A percentile compares a stretch with the other conserved stretches of the same genome.
Conservation (phyloP, 2,797 vertebrate genomes). For the Okamejei kenojei region DNA sequence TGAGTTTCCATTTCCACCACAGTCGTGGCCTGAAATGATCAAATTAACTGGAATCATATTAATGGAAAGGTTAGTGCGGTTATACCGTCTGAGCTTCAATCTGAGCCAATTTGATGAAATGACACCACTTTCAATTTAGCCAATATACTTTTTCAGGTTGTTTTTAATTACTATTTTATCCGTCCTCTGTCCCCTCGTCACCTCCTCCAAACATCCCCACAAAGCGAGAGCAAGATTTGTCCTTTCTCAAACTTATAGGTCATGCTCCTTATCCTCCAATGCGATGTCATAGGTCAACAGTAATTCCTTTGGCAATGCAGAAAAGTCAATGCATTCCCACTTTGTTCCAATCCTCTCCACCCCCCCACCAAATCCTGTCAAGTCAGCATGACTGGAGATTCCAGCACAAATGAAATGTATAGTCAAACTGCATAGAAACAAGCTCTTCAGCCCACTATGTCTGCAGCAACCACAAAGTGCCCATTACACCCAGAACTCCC, state of each 20-base stretch:
- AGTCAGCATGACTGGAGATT: background rate
- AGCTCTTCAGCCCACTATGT: no score
- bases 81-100: background rate
- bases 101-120: background rate
- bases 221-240: background rate
- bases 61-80: background rate
- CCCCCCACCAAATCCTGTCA: background rate
- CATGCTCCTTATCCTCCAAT: background rate
- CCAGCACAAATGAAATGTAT: background rate
- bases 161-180: background rate
- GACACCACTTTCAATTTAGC: background rate
- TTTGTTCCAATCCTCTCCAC: background rate
- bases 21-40: background rate
- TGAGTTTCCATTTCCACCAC: slow-evolving; percentile 15
- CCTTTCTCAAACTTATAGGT: background rate
- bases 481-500: no score
- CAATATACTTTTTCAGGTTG: background rate
- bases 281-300: background rate
- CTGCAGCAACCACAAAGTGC: no score
- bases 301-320: background rate
- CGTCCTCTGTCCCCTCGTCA: no score
- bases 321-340: background rate
- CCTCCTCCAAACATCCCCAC: background rate
- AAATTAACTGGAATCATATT: background rate
- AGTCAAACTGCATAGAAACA: no score